Conservation (phyloP, 2,888 invertebrate genomes). For the Drosophila buzzatii region DNA sequence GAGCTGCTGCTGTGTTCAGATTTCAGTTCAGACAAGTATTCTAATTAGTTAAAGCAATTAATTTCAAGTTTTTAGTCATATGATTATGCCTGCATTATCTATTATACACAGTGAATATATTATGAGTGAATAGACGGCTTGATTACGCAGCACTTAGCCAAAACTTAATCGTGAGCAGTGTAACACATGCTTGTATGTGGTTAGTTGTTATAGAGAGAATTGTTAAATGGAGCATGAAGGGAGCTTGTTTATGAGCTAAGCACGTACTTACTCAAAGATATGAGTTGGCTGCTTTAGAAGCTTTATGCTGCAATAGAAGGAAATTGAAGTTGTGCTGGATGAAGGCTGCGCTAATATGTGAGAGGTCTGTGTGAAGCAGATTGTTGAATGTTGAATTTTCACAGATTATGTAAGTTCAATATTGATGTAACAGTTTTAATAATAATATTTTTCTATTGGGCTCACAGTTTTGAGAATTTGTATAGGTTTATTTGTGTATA, state of each 20-base stretch:
- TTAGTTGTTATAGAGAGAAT: not conserved
- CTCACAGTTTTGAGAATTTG: no score
- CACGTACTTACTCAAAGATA: no score
- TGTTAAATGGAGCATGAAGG: not conserved
- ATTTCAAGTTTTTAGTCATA: not conserved
- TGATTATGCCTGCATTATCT: not conserved
- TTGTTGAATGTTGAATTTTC: no score
- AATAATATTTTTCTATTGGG: no score
- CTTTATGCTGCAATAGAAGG: no score
- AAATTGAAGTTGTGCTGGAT: no score
- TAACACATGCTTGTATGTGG: not conserved
- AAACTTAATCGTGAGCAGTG: not conserved
- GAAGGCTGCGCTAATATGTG: no score
- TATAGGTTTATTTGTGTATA: no score
- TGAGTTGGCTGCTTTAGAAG: no score
- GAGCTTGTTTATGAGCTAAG: not conserved
- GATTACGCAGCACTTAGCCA: not conserved
- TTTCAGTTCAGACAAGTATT: slow-evolving; percentile 4
- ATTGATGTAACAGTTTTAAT: no score
- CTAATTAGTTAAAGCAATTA: slow-evolving; percentile 2
- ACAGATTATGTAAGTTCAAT: no score
- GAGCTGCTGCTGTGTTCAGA: not conserved
- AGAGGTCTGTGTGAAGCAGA: no score
- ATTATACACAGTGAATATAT: not conserved
- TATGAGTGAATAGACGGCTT: not conserved